Evolutionary conservation across 2,113 vertebrate species (phyloP), one percentile per base, ranked within the genome.

Genomic region (Piprites chloris): DNA sequence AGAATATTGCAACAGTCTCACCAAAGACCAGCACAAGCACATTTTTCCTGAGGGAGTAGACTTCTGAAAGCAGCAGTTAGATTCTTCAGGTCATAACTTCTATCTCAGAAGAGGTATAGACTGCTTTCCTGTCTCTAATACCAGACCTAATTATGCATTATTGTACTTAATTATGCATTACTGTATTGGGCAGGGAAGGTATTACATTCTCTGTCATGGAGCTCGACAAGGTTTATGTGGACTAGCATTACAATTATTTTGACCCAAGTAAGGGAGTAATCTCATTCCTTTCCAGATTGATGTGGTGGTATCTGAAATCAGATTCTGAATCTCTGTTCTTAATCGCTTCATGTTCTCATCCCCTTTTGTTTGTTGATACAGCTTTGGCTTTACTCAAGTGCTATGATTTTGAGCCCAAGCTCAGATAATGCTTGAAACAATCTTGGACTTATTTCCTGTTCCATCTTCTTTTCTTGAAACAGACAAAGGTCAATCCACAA

Each of bases 21-120:
- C 35, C 27, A 35, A 83, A 94, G 76, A 72, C 86, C 73, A 65
- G 65, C 90, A 78, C 59, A 84, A 93, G 56, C 78, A 85, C 90
- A 91, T 96, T 89, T 94, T 95, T 94, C 78, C 49, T 22, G 81
- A 93, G 90, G 82, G 85, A 94, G 77, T 87, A 76, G 91, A 83
- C 53, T 72, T 78, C 79, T 92, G 84, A 92, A 71, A 78, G 66
- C 33, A 78, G 59, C 59, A 89, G 50, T 52, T 83, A 68, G 56
- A 52, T 66, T 95, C 47, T 87, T 87, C 73, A 91, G 87, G 87
- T 93, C 27, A 39, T 61, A 89, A 55, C 63, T 85, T 93, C 67
- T 61, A 42, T 26, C 46, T 41, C 11, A 66, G 71, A 59, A 74
- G 55, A 91, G 37, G 27, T 46, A 80, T 9, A 66, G 53, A 27